Conservation (phyloP, 2,113 vertebrate species). For the Rhizomys pruinosus region DNA sequence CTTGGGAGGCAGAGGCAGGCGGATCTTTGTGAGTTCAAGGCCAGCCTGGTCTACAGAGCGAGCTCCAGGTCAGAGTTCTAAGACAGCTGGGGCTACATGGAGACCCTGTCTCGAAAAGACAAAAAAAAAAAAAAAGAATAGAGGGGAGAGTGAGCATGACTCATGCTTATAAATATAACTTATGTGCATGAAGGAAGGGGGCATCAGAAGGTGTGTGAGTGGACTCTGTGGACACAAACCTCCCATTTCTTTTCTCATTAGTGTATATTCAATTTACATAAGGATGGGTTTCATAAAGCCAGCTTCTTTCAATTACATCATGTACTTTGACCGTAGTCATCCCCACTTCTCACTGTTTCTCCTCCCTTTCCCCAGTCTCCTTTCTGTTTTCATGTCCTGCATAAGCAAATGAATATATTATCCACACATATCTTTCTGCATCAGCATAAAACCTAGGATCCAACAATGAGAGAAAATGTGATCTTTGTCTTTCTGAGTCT, state of each 20-base stretch:
- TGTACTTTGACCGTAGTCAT: neutral
- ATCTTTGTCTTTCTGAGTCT: too few relatives aligned
- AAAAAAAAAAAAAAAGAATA: too few relatives aligned
- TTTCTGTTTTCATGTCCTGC: neutral
- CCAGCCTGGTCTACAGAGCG: too few relatives aligned
- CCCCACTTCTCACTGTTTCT: neutral
- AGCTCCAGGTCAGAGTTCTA: too few relatives aligned
- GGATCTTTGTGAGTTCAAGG: too few relatives aligned
- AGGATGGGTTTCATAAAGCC: neutral
- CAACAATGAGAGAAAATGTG: neutral
- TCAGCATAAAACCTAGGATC: neutral
- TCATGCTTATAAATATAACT: neutral
- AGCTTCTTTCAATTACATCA: neutral
- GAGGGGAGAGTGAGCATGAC: neutral
- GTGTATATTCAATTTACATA: neutral
- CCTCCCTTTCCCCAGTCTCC: neutral
- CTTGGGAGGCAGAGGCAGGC: too few relatives aligned
- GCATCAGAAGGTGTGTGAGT: accelerated
- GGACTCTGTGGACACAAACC: neutral
- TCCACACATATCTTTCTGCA: neutral
- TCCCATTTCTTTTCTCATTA: neutral
- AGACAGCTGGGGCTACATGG: too few relatives aligned
- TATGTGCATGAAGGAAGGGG: neutral
- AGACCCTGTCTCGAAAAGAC: too few relatives aligned
- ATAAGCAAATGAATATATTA: neutral